Conservation (phyloP, 1,140 invertebrate species). For the Scaptomyza pallida region DNA sequence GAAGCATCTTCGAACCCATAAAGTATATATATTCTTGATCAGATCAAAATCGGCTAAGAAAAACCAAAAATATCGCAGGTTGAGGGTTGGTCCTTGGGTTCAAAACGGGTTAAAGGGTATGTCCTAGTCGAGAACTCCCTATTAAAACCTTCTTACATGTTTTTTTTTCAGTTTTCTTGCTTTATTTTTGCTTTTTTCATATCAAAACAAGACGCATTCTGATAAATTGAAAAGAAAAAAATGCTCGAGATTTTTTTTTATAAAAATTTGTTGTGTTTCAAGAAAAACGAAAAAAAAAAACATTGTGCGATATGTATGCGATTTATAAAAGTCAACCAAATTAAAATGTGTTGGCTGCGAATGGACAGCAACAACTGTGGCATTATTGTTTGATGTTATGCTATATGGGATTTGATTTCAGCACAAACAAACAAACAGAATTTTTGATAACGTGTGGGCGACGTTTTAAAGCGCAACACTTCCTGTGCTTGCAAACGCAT, state of each 20-base stretch:
- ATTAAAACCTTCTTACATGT: no score
- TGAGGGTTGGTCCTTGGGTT: no score
- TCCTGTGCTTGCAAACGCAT: slow-evolving; percentile 46
- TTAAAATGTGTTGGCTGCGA: slow-evolving; percentile 61
- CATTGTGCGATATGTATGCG: slow-evolving; percentile 78
- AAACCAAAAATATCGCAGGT: no score
- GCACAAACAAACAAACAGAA: slow-evolving; percentile 16
- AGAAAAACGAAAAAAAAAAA: slow-evolving; percentile 23
- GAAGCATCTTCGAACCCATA: no score
- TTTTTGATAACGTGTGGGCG: slow-evolving; percentile 39
- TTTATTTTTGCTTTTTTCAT: slow-evolving; percentile 28
- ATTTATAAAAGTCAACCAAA: slow-evolving; percentile 82
- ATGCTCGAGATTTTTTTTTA: slow-evolving; percentile 18
- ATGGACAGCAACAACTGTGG: slow-evolving; percentile 78
- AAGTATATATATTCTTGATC: no score
- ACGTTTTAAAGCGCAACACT: slow-evolving; percentile 40
- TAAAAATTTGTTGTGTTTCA: slow-evolving; percentile 12
- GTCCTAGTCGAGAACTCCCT: no score
- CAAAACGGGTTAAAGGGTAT: no score
- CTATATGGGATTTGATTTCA: slow-evolving; percentile 82
- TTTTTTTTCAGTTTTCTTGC: no score
- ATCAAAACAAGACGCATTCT: slow-evolving; percentile 48
- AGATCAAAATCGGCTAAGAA: no score
- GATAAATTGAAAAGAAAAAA: slow-evolving; percentile 65
- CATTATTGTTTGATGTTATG: slow-evolving; percentile 72